A percentile compares a stretch with the other conserved stretches of the same genome.
phyloP scores from a whole-genome alignment of 2,888 invertebrate genomes.

The Charanyca ferruginea region DNA sequence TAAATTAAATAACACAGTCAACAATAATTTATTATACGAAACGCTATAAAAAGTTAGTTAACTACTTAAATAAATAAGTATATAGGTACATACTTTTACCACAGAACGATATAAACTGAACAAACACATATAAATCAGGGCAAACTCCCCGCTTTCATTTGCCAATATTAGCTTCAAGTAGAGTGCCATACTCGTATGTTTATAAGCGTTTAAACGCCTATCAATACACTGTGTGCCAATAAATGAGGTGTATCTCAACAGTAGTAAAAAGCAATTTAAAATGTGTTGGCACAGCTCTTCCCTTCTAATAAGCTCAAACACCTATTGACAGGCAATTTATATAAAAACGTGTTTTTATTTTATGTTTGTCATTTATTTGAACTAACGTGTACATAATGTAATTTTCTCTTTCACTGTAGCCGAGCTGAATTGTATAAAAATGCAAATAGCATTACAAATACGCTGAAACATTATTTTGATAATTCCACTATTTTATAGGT shows the following conservation, averaged over 20 bases:
- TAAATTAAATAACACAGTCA: neutral
- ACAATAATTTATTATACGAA: neutral
- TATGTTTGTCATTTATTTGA: conserved; percentile 29
- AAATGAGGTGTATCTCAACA: conserved; percentile 45
- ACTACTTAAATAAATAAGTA: neutral
- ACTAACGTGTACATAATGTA: conserved; percentile 30
- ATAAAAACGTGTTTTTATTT: conserved; percentile 16
- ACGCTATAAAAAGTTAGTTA: too few species aligned
- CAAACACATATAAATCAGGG: conserved; percentile 11
- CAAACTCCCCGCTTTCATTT: conserved; percentile 13
- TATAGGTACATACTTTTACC: neutral
- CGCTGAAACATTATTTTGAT: conserved; percentile 42
- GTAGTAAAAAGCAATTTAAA: conserved; percentile 57
- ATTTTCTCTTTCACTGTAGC: conserved; percentile 27
- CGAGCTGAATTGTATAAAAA: conserved; percentile 36
- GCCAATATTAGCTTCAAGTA: conserved; percentile 37
- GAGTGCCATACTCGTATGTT: conserved; percentile 13
- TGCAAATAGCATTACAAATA: conserved; percentile 38
- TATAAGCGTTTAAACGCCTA: conserved; percentile 12
- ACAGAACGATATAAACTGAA: neutral
- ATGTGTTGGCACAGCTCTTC: conserved; percentile 49
- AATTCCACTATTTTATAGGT: conserved; percentile 34
- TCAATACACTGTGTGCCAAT: conserved; percentile 40
- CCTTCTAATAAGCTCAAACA: conserved; percentile 46
- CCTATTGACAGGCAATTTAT: conserved; percentile 42